A percentile compares a stretch with the other conserved stretches of the same genome.
These are phyloP conservation scores for Geotrupes spiniger DNA, from an alignment of 2,888 invertebrate species.

Conservation along the genomic window DNA sequence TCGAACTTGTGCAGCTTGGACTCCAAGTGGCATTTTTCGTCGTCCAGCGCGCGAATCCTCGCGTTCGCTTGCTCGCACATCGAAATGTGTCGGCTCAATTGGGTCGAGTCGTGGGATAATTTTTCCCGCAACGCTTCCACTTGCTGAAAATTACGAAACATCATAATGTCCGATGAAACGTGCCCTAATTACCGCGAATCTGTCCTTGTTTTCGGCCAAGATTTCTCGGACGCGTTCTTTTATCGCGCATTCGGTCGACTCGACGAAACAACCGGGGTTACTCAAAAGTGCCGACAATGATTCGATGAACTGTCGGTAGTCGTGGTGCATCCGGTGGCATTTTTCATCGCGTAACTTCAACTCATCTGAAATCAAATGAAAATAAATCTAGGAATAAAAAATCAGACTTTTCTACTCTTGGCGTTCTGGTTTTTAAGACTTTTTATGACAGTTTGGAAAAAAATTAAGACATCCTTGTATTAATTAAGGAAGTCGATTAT, in stretches of 20 bases:
- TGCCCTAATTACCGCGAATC: constrained; percentile 59
- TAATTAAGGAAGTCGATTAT: too few relatives aligned
- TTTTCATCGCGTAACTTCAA: constrained; percentile 68
- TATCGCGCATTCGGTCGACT: constrained; percentile 74
- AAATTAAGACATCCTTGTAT: too few relatives aligned
- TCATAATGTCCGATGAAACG: neutral
- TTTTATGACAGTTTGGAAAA: too few relatives aligned
- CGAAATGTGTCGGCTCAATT: constrained; percentile 66
- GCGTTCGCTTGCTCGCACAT: constrained; percentile 63
- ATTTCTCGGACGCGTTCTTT: constrained; percentile 78
- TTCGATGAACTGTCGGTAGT: constrained; percentile 67
- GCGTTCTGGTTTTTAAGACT: too few relatives aligned
- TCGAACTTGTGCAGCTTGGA: constrained; percentile 75
- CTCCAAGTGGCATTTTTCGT: constrained; percentile 72
- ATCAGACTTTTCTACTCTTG: too few relatives aligned
- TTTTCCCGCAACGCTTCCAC: constrained; percentile 75
- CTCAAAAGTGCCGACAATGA: constrained; percentile 69
- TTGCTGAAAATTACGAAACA: constrained; percentile 55
- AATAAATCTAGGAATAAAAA: too few relatives aligned
- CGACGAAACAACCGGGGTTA: constrained; percentile 69
- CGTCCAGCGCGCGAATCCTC: constrained; percentile 67
- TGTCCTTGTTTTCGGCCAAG: constrained; percentile 73
- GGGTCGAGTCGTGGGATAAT: constrained; percentile 67
- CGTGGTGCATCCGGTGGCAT: constrained; percentile 63
- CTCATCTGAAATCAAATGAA: constrained; percentile 65